These are phyloP conservation scores for Daphoenositta chrysoptera DNA, from an alignment of 2,113 vertebrate genomes.

Conservation along the genomic window DNA sequence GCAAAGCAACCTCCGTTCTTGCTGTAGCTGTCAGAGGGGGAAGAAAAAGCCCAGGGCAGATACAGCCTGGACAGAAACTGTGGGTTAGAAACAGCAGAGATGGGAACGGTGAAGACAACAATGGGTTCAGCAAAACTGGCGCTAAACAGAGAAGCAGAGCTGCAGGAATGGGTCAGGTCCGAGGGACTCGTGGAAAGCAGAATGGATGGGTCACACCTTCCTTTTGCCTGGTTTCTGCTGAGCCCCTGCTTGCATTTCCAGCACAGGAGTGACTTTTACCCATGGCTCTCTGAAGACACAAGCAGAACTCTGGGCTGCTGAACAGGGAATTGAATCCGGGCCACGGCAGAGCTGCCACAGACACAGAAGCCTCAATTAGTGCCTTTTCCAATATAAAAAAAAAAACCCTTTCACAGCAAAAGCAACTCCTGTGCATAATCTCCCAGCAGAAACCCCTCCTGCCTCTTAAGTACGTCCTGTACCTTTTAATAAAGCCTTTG, in stretches of 20 bases:
- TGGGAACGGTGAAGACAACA: background rate
- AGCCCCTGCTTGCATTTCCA: background rate
- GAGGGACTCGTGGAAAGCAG: background rate
- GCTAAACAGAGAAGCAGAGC: background rate
- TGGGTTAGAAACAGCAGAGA: background rate
- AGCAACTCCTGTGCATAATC: background rate
- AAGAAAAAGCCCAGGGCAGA: background rate
- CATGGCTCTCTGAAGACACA: background rate
- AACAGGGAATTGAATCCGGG: background rate
- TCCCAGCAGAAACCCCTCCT: background rate
- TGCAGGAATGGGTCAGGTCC: background rate
- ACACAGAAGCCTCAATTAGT: background rate
- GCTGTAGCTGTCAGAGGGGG: background rate
- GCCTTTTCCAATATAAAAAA: background rate
- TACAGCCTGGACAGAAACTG: background rate
- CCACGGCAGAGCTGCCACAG: background rate
- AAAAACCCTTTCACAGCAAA: background rate
- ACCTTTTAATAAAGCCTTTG: slow-evolving; percentile 16
- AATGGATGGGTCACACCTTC: background rate
- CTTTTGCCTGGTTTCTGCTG: background rate
- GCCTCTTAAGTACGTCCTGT: background rate
- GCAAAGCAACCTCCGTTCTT: background rate
- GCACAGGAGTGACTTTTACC: background rate
- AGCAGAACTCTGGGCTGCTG: background rate
- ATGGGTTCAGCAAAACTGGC: background rate